Evolutionary conservation across 2,797 vertebrate genomes (phyloP).

Genomic region (Tragelaphus eurycerus): DNA sequence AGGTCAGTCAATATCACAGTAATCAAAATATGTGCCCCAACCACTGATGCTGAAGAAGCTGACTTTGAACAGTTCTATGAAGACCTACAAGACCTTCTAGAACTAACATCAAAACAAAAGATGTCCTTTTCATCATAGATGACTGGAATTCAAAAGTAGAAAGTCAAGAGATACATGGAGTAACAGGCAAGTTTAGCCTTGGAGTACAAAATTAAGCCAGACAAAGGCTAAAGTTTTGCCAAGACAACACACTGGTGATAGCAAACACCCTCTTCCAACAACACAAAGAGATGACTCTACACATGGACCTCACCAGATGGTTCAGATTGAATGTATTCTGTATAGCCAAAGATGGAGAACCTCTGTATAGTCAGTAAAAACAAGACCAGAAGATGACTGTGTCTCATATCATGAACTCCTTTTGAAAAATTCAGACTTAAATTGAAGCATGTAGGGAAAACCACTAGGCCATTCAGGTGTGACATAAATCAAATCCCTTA

Average conservation of each 20-base stretch:
- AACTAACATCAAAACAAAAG: neutral
- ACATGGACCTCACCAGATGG: neutral
- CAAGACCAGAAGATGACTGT: neutral
- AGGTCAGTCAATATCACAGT: neutral
- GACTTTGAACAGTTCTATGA: neutral
- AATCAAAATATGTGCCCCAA: neutral
- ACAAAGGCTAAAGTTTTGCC: neutral
- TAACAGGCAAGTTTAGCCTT: neutral
- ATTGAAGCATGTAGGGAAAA: neutral
- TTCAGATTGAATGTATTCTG: neutral
- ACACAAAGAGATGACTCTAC: neutral
- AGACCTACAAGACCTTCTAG: neutral
- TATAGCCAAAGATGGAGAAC: neutral
- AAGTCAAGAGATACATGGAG: neutral
- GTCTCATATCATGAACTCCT: neutral
- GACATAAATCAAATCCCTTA: neutral
- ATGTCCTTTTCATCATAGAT: neutral
- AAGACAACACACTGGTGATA: neutral
- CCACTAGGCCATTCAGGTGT: neutral
- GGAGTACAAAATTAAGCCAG: neutral
- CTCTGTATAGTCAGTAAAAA: neutral
- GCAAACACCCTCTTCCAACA: neutral
- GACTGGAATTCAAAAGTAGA: neutral
- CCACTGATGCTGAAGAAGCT: neutral
- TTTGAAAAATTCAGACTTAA: neutral